Evolutionary conservation across 2,888 invertebrate genomes (phyloP), one percentile per base, ranked within the genome.

Genomic region (Automeris io): DNA sequence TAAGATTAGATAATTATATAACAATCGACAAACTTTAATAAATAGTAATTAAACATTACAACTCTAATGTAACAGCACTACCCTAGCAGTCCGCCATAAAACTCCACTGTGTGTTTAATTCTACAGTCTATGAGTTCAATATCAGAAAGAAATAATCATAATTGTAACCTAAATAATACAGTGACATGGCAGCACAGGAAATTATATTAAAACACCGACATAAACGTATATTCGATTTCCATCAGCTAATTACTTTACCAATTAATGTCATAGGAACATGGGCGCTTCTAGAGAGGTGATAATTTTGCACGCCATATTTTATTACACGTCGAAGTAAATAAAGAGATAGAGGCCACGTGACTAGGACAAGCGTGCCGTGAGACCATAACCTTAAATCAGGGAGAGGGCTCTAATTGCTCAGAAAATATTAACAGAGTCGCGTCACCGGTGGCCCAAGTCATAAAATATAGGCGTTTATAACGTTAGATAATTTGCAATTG

Each of bases 301-400:
- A 70, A 71, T 61, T 73, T 70, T 61, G 60, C 66, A 69, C 56
- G 52, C 55, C 58, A 57, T 66, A 66, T 71, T 63, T 68, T 67
- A 75, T 73, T 64, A 56, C 60, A 63, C 57, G 72, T 69, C 72
- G 65, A 59, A 68, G 63, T 68, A 76, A 81, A 82, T 79, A 78
- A 70, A 81, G 73, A 80, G 79, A 81, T 79, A 76, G 75, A 58
- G 53, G 72, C 72, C 81, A 78, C 82, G 82, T 80, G 83, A 79
- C 81, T 74, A 61, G 62, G 47, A 49, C 70, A 61, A 62, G 70
- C 71, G 70, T 67, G 68, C 61, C 60, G 49, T 59, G 55, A 45
- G 59, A 57, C 72, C 69, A 79, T 80, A 78, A 81, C 78, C 79
- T 76, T 78, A 80, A 81, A 83, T 81, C 82, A 83, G 68, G 67